These are phyloP conservation scores for Gallirallus australis DNA, from an alignment of 2,797 vertebrate genomes.

Conservation along the genomic window DNA sequence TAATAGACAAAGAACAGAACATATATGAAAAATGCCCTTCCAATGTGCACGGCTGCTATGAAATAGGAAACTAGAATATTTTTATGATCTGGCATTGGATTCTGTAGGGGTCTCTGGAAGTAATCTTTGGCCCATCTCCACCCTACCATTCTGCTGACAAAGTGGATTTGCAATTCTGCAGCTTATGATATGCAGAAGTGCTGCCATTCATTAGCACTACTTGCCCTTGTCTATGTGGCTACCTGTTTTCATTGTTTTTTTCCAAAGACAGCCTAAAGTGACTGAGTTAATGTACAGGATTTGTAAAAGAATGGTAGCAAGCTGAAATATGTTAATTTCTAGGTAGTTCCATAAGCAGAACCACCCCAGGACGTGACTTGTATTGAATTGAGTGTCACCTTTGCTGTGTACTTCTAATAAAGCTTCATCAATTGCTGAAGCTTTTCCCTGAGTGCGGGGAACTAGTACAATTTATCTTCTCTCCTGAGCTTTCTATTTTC, in stretches of 20 bases:
- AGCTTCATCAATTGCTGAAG: neutral
- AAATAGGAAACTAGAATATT: neutral
- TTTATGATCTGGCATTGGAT: neutral
- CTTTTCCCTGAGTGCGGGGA: neutral
- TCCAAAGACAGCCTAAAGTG: neutral
- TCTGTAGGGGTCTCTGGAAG: neutral
- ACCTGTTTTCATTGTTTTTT: neutral
- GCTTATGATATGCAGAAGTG: neutral
- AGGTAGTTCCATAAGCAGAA: neutral
- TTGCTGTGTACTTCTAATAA: neutral
- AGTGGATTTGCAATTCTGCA: neutral
- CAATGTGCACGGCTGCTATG: neutral
- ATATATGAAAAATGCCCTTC: neutral
- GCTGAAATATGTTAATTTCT: slow-evolving; percentile 7
- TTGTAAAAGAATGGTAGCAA: neutral
- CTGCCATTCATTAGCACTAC: neutral
- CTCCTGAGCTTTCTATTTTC: neutral
- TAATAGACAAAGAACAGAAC: neutral
- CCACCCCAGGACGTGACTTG: neutral
- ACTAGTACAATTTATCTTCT: neutral
- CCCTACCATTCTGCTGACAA: neutral
- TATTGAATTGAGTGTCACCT: neutral
- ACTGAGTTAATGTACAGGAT: neutral
- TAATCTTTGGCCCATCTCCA: neutral
- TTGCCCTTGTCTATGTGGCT: neutral